Evolutionary conservation across 2,888 invertebrate species (phyloP).

Genomic region (Argyresthia goedartella): DNA sequence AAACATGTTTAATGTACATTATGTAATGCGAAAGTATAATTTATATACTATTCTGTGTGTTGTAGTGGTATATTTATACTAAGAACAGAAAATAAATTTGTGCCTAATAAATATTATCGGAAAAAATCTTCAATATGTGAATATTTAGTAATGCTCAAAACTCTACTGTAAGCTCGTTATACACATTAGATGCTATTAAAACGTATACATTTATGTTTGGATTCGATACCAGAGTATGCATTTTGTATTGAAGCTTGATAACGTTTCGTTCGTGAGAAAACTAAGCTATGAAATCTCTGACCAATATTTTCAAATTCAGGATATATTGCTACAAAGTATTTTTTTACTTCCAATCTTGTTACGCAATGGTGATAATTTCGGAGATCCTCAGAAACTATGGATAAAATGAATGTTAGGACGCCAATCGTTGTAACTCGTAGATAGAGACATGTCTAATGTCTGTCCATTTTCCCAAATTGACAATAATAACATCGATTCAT

Average conservation of each 20-base stretch:
- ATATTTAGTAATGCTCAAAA: conserved; percentile 64
- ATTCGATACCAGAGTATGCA: conserved; percentile 4
- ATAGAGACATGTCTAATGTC: not conserved
- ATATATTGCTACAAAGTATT: not conserved
- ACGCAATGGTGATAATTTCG: not conserved
- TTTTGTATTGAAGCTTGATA: conserved; percentile 1
- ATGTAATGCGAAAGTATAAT: conserved; percentile 30
- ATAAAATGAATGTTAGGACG: not conserved
- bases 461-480: conserved; percentile 33
- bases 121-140: conserved; percentile 35
- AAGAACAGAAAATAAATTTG: conserved; percentile 44
- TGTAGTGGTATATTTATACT: conserved; percentile 32
- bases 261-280: not conserved
- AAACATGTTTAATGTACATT: conserved; percentile 41
- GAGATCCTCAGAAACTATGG: not conserved
- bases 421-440: not conserved
- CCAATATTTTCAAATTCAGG: not conserved
- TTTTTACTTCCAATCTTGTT: not conserved
- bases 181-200: conserved; percentile 51
- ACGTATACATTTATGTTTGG: conserved; percentile 24
- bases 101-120: conserved; percentile 45
- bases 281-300: not conserved
- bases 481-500: conserved; percentile 28
- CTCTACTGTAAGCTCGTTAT: conserved; percentile 59
- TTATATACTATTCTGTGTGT: conserved; percentile 48